These are phyloP conservation scores for Pristionchus mayeri DNA, from an alignment of 2,888 invertebrate genomes.

Conservation along the genomic window DNA sequence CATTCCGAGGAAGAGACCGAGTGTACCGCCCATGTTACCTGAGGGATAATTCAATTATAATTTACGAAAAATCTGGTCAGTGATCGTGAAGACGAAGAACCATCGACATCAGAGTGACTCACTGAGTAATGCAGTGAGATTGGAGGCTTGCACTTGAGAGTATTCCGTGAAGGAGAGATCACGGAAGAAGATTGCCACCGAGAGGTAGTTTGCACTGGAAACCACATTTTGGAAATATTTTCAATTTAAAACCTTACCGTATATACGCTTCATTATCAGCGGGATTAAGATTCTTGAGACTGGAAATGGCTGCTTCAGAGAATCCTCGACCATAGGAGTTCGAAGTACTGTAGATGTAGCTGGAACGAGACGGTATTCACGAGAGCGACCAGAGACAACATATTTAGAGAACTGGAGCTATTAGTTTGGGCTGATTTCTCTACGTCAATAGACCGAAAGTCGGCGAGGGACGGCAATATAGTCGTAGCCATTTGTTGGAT, in stretches of 20 bases:
- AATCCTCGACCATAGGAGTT: conserved; percentile 70
- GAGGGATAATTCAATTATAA: not conserved
- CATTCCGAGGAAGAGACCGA: conserved; percentile 74
- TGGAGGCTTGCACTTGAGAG: conserved; percentile 65
- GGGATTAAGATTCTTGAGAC: conserved; percentile 55
- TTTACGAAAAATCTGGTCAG: no score
- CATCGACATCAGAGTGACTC: not conserved
- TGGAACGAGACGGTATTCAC: no score
- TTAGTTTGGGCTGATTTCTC: no score
- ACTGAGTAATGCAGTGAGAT: conserved; percentile 62
- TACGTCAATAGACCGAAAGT: no score
- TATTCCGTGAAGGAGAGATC: conserved; percentile 72
- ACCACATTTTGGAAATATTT: no score
- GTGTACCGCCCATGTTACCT: conserved; percentile 73
- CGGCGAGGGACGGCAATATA: no score
- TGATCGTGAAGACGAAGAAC: not conserved
- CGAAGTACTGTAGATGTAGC: conserved; percentile 65
- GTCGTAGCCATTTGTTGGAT: no score
- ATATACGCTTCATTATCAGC: conserved; percentile 57
- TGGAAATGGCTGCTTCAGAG: conserved; percentile 60
- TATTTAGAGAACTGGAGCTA: no score
- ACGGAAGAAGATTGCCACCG: conserved; percentile 70
- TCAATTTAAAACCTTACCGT: no score
- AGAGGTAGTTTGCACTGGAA: conserved; percentile 63
- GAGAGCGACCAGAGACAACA: no score